Base-by-base conservation (phyloP, 2,797 vertebrate species). In the Bradypodion ventrale region DNA sequence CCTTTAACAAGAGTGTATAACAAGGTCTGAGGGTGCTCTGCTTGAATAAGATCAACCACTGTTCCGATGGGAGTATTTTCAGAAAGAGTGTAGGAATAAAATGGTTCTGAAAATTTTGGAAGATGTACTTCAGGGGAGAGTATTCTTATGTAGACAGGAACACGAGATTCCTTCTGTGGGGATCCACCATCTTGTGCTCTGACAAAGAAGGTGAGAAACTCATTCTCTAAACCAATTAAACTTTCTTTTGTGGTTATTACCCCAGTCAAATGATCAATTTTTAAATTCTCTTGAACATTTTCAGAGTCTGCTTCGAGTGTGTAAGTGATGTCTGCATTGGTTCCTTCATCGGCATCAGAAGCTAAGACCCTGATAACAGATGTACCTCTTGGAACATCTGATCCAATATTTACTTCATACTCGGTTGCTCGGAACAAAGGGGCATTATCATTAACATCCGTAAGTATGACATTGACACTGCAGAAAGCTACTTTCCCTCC, bases 401-500 rank as follows among this genome's bases (percentile, higher is more conserved):
- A 98, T 12, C 97, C 96, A 5, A 98, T 95, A 73, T 97, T 98
- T 56, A 97, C 97, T 94, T 97, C 97, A 86, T 99, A 99, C 49
- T 96, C 97, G 3, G 95, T 94, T 80, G 98, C 98, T 89, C 97
- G 97, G 90, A 99, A 99, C n/a, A 98, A 97, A 23, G 99, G 99
- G n/a, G 96, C 94, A 9, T 99, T 99, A 89, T 99, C 99, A 82
- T 99, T 99, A 92, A 97, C 96, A 84, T 99, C 99, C 9, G 98
- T 99, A 77, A 99, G 96, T 92, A 99, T 99, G 35, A 99, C 97
- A 88, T 98, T 99, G 89, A 99, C 91, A 4, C 96, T 95, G 91
- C 97, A 98, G 92, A 99, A 99, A 46, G 97, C 98, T 19, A 99
- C 98, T 95, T 97, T 99, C 40, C 98, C 98, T 15, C 99, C 98